phyloP scores from a whole-genome alignment of 2,113 vertebrate species.

The Serilophus lunatus region DNA sequence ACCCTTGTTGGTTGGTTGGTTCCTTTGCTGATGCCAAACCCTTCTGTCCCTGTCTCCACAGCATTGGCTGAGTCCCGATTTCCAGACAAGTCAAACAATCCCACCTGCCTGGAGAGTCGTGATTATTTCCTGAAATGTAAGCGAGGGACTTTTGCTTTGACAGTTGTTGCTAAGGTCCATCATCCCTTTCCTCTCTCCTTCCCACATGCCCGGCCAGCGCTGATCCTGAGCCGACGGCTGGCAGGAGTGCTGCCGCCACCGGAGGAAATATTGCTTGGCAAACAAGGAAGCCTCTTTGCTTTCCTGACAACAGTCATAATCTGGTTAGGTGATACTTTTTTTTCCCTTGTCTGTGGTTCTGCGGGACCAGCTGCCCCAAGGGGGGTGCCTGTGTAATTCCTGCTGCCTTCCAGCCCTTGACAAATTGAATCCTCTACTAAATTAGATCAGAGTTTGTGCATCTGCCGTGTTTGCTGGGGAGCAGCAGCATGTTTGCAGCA shows the following conservation, averaged over 20 bases:
- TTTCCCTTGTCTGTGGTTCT: neutral
- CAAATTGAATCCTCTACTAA: neutral
- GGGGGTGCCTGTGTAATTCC: neutral
- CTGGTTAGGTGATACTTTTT: neutral
- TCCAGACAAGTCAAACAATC: constrained; percentile 56
- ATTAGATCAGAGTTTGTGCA: neutral
- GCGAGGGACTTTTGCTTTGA: neutral
- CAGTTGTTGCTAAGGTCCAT: neutral
- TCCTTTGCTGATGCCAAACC: neutral
- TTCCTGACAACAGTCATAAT: neutral
- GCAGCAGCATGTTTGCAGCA: neutral
- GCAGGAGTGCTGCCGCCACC: neutral
- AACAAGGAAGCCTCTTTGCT: neutral
- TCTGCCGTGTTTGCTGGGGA: neutral
- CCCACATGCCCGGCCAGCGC: fast-evolving
- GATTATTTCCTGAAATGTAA: constrained; percentile 81
- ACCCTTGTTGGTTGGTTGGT: neutral
- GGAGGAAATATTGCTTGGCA: neutral
- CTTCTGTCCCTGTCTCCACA: neutral
- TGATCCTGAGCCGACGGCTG: neutral
- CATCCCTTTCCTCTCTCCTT: neutral
- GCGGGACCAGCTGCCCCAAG: neutral
- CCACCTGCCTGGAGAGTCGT: constrained; percentile 56
- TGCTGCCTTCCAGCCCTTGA: neutral
- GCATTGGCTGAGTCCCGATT: neutral